Conservation (phyloP, 1,140 invertebrate species). For the Cyrtorhinus lividipennis region DNA sequence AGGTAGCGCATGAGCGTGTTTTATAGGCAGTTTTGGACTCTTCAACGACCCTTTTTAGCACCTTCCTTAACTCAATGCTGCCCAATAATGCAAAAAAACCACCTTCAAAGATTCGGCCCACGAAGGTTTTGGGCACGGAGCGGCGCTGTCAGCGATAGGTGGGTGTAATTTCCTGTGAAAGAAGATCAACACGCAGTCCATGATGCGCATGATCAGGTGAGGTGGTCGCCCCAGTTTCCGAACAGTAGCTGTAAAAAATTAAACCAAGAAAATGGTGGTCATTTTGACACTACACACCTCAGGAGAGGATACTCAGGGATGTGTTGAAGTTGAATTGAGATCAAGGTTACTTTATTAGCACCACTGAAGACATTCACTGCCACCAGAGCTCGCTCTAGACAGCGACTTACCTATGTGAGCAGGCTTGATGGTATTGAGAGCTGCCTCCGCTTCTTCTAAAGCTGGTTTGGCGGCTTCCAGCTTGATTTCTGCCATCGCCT, state of each 20-base stretch:
- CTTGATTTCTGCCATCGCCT: constrained; percentile 77
- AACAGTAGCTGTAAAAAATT: constrained; percentile 56
- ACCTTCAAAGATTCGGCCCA: constrained; percentile 93
- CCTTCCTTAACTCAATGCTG: too few relatives aligned
- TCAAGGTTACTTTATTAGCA: too few relatives aligned
- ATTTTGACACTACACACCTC: too few relatives aligned
- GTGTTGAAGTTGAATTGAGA: too few relatives aligned
- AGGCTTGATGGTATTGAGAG: constrained; percentile 91
- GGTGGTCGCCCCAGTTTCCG: constrained; percentile 86
- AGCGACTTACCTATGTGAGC: constrained; percentile 62
- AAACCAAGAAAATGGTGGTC: too few relatives aligned
- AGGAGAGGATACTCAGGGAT: too few relatives aligned
- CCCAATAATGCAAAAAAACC: too few relatives aligned
- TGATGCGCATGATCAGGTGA: constrained; percentile 93
- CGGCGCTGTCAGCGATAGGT: constrained; percentile 61
- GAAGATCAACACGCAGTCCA: constrained; percentile 89
- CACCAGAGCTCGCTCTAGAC: too few relatives aligned
- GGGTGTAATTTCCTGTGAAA: constrained; percentile 79
- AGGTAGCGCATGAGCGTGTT: too few relatives aligned
- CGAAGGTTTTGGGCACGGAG: constrained; percentile 77
- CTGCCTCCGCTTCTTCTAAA: constrained; percentile 84
- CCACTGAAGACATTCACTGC: too few relatives aligned
- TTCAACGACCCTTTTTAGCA: too few relatives aligned
- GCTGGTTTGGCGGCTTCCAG: constrained; percentile 81
- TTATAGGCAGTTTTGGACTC: too few relatives aligned